Conservation (phyloP, 2,888 invertebrate species). For the Sussaba pulchella region DNA sequence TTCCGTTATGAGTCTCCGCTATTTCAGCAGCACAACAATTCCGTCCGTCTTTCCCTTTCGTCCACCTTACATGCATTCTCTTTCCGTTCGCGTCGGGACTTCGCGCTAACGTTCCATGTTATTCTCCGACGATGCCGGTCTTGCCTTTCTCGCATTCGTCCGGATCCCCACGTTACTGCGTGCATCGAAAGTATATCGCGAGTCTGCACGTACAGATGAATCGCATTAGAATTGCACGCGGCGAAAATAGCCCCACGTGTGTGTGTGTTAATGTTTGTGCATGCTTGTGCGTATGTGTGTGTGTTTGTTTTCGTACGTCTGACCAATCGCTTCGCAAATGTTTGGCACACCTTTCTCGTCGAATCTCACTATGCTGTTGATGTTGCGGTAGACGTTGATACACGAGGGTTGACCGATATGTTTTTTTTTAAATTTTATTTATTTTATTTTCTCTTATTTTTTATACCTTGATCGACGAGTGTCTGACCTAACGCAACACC, state of each 20-base stretch:
- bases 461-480: too few species aligned
- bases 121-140: neutral
- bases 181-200: conserved; percentile 1
- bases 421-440: too few species aligned
- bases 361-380: neutral
- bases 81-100: neutral
- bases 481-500: too few species aligned
- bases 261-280: neutral
- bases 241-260: neutral
- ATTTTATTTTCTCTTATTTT: too few species aligned
- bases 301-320: neutral
- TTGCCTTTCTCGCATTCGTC: neutral
- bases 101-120: neutral
- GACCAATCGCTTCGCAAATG: neutral
- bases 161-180: neutral
- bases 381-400: too few species aligned
- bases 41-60: too few species aligned
- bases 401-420: too few species aligned
- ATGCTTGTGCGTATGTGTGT: neutral
- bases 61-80: too few species aligned
- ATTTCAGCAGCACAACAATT: too few species aligned
- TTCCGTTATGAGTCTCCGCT: too few species aligned
- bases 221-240: conserved; percentile 21
- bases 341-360: conserved; percentile 21
- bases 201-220: conserved; percentile 20